Evolutionary conservation across 2,888 invertebrate species (phyloP).

Genomic region (Tubulanus polymorphus): DNA sequence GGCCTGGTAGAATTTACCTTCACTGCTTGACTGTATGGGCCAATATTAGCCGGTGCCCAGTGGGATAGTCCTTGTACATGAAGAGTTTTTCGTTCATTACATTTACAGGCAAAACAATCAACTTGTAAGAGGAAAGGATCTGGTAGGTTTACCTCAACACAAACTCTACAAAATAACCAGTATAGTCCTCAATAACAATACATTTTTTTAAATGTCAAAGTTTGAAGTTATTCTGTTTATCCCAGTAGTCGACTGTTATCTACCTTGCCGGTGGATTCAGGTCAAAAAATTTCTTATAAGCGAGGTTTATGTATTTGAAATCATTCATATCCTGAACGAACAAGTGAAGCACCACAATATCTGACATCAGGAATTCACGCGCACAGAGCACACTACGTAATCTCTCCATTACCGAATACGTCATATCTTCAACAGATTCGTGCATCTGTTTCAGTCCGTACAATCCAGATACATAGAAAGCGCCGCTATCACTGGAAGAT

Average conservation of each 20-base stretch:
- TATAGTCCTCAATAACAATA: neutral
- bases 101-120: slow-evolving; percentile 26
- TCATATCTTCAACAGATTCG: neutral
- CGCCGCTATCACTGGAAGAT: too few relatives aligned
- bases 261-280: slow-evolving; percentile 67
- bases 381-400: slow-evolving; percentile 12
- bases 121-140: slow-evolving; percentile 32
- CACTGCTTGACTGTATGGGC: slow-evolving; percentile 90
- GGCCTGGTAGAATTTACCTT: too few relatives aligned
- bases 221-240: too few relatives aligned
- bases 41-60: slow-evolving; percentile 97
- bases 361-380: slow-evolving; percentile 58
- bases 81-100: slow-evolving; percentile 62
- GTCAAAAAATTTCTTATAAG: slow-evolving; percentile 70
- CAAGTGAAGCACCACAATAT: slow-evolving; percentile 77
- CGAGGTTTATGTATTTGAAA: slow-evolving; percentile 72
- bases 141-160: slow-evolving; percentile 40
- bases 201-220: too few relatives aligned
- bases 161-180: slow-evolving; percentile 47
- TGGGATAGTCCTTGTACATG: slow-evolving; percentile 94
- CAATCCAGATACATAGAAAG: too few relatives aligned
- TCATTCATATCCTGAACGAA: slow-evolving; percentile 79
- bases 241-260: too few relatives aligned
- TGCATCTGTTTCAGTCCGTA: too few relatives aligned
- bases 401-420: neutral